These are phyloP conservation scores for Alcis repandata DNA, from an alignment of 2,888 invertebrate species.

Conservation along the genomic window DNA sequence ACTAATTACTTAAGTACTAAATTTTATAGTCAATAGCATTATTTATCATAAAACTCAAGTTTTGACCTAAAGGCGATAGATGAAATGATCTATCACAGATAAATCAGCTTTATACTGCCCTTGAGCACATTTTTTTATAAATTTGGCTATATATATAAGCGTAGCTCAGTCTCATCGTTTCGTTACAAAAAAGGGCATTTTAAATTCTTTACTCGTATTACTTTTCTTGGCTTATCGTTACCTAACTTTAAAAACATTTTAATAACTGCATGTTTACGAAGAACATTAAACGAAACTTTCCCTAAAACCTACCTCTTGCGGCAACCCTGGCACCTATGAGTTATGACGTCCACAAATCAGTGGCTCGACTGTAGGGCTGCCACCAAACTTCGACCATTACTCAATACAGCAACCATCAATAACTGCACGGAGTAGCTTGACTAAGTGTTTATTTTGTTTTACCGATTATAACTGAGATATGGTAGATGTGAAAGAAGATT, in stretches of 20 bases:
- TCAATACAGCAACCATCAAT: slow-evolving; percentile 39
- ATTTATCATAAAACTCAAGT: too few species aligned
- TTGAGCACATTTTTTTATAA: too few species aligned
- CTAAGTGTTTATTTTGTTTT: slow-evolving; percentile 10
- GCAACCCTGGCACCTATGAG: slow-evolving; percentile 51
- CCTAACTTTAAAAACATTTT: background rate
- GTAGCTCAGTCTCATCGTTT: too few species aligned
- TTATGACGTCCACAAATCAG: slow-evolving; percentile 65
- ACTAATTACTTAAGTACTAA: too few species aligned
- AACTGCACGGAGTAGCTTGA: slow-evolving; percentile 28
- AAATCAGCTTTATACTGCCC: too few species aligned
- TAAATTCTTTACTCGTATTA: too few species aligned
- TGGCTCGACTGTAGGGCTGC: slow-evolving; percentile 39
- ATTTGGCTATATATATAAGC: too few species aligned
- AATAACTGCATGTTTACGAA: background rate
- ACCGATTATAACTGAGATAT: background rate
- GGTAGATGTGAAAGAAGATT: background rate
- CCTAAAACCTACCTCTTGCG: slow-evolving; percentile 34
- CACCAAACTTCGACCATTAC: slow-evolving; percentile 53
- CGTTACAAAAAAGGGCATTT: too few species aligned
- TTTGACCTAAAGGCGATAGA: too few species aligned
- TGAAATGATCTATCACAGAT: too few species aligned
- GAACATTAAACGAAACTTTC: slow-evolving; percentile 5
- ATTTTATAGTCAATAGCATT: too few species aligned
- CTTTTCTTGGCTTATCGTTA: too few species aligned